Conservation (phyloP, 2,888 invertebrate species). For the Blomia tropicalis region DNA sequence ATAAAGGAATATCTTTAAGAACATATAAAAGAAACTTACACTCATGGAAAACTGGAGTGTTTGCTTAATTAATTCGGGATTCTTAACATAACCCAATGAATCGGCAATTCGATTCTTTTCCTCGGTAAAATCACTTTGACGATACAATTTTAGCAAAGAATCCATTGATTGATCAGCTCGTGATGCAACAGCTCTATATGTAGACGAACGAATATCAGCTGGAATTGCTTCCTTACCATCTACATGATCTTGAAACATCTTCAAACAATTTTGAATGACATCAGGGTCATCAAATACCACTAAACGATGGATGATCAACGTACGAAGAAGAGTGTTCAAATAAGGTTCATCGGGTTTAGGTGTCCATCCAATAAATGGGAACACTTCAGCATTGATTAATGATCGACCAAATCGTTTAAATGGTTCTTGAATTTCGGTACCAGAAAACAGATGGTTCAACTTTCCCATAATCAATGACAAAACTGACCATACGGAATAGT, state of each 20-base stretch:
- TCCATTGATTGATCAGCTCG: conserved; percentile 53
- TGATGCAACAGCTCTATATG: conserved; percentile 65
- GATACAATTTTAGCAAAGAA: conserved; percentile 40
- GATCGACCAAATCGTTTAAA: conserved; percentile 58
- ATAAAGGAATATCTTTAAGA: not conserved
- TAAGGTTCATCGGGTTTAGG: conserved; percentile 61
- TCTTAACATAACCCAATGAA: conserved; percentile 60
- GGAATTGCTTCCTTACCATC: conserved; percentile 47
- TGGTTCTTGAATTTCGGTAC: conserved; percentile 55
- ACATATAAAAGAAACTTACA: conserved; percentile 10
- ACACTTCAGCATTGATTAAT: conserved; percentile 51
- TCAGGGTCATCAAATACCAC: conserved; percentile 63
- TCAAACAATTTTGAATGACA: conserved; percentile 58
- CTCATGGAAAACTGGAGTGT: conserved; percentile 42
- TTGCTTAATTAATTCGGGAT: conserved; percentile 51
- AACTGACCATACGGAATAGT: conserved; percentile 84
- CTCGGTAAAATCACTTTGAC: conserved; percentile 70
- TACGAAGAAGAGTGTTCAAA: conserved; percentile 64
- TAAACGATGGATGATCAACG: conserved; percentile 63
- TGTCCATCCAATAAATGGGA: conserved; percentile 66
- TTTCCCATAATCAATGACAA: conserved; percentile 61
- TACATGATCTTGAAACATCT: conserved; percentile 50
- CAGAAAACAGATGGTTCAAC: conserved; percentile 56
- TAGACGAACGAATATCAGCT: conserved; percentile 66
- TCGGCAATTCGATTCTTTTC: conserved; percentile 79